These are phyloP conservation scores for Notoglanidium macrostoma DNA, from an alignment of 2,797 vertebrate genomes.

Conservation along the genomic window DNA sequence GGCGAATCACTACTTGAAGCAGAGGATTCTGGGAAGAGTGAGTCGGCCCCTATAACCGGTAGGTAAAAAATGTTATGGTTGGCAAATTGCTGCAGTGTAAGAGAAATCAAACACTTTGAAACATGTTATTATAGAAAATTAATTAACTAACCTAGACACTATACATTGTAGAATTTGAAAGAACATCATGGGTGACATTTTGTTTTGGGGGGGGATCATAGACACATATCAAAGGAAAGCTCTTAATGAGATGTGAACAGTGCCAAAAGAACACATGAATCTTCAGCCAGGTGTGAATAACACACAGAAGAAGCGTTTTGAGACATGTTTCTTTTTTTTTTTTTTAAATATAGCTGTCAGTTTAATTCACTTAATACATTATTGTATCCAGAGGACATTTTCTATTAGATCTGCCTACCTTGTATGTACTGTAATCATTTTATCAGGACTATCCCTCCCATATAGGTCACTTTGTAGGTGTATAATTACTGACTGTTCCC, in stretches of 20 bases:
- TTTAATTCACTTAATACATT: no score
- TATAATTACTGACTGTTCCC: neutral
- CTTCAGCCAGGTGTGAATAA: neutral
- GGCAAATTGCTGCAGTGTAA: neutral
- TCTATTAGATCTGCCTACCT: neutral
- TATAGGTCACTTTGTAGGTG: neutral
- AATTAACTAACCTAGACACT: neutral
- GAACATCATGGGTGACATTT: neutral
- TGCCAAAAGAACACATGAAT: neutral
- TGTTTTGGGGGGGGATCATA: neutral
- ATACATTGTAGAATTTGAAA: neutral
- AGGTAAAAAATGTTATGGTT: neutral
- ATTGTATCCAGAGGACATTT: neutral
- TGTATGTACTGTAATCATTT: neutral
- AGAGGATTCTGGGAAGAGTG: no score
- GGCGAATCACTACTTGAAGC: no score
- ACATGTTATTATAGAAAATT: neutral
- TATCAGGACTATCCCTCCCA: neutral
- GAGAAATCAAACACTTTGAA: neutral
- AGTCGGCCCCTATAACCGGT: neutral
- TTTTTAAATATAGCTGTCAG: neutral
- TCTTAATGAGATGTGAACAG: neutral
- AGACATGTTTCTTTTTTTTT: neutral
- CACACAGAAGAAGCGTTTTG: neutral
- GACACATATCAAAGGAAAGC: neutral